Percentiles rank a stretch among this genome's conserved stretches.
Conservation (phyloP, 53 echinoderm and acorn worm species). For the Zoroaster sp. region DNA sequence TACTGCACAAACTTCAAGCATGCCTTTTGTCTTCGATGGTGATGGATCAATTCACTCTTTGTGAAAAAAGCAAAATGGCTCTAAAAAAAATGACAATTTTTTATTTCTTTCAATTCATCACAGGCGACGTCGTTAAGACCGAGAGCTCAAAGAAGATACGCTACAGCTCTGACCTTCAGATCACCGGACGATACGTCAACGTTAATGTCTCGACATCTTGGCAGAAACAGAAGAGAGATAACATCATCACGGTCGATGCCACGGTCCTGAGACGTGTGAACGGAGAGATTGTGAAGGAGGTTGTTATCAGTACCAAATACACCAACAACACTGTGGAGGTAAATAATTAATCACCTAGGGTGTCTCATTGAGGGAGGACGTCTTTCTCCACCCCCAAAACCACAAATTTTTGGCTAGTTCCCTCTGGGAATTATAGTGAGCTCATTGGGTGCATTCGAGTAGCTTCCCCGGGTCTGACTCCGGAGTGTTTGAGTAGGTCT, state of each 20-base stretch:
- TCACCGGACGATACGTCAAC: constrained; percentile 62
- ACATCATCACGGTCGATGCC: constrained; percentile 27
- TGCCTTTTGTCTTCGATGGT: no score
- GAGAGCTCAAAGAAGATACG: constrained; percentile 40
- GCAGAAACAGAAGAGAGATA: constrained; percentile 22
- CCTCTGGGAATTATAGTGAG: no score
- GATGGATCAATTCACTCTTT: no score
- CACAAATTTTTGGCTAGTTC: no score
- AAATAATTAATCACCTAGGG: background rate
- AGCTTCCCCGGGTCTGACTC: no score
- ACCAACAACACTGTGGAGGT: constrained; percentile 6
- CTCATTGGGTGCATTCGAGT: no score
- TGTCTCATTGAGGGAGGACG: no score
- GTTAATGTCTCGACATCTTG: constrained; percentile 17
- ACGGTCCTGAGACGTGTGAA: constrained; percentile 4
- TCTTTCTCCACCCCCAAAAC: background rate
- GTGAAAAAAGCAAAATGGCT: no score
- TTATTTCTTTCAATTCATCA: background rate
- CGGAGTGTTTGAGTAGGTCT: no score
- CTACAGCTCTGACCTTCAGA: constrained; percentile 39
- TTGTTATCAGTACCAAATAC: constrained; percentile 40
- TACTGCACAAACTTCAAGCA: no score
- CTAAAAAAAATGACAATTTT: no score
- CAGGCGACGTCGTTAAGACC: constrained; percentile 56
- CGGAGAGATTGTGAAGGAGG: constrained; percentile 11